These are phyloP conservation scores for Notarius quadriscutis DNA, from an alignment of 2,113 vertebrate genomes.

Conservation along the genomic window DNA sequence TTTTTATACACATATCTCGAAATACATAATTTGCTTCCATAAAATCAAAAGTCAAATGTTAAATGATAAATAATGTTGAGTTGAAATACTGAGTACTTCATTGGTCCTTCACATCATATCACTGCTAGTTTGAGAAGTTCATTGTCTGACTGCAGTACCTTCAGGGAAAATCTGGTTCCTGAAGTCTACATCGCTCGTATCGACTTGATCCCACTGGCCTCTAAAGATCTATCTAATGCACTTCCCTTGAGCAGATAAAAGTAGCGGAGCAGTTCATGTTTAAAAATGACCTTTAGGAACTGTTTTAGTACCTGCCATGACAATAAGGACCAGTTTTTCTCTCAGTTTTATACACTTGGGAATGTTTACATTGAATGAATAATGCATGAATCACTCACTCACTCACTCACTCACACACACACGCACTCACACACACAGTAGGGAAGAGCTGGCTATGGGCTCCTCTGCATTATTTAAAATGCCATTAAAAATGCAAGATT, in stretches of 20 bases:
- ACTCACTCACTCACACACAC: slow-evolving; percentile 14
- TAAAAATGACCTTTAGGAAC: slow-evolving; percentile 19
- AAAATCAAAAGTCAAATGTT: not conserved
- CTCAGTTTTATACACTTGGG: slow-evolving; percentile 22
- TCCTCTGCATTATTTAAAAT: slow-evolving; percentile 46
- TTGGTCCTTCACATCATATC: not conserved
- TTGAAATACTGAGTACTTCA: not conserved
- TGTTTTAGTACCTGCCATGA: not conserved
- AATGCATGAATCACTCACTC: slow-evolving; percentile 14
- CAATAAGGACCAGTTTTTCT: slow-evolving; percentile 16
- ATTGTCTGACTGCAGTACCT: not conserved
- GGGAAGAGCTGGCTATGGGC: slow-evolving; percentile 28
- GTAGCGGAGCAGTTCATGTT: not conserved
- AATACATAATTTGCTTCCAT: not conserved
- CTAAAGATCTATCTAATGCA: not conserved
- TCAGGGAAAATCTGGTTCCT: not conserved
- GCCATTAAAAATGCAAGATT: slow-evolving; percentile 45
- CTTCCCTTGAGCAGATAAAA: not conserved
- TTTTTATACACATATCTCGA: not conserved
- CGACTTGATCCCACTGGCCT: not conserved
- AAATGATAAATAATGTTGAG: not conserved
- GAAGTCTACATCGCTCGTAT: slow-evolving; percentile 6
- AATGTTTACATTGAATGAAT: slow-evolving; percentile 28
- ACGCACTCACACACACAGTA: slow-evolving; percentile 22
- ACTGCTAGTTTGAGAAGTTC: not conserved